Conservation (phyloP, 2,113 vertebrate genomes). For the Cyrtonyx montezumae region DNA sequence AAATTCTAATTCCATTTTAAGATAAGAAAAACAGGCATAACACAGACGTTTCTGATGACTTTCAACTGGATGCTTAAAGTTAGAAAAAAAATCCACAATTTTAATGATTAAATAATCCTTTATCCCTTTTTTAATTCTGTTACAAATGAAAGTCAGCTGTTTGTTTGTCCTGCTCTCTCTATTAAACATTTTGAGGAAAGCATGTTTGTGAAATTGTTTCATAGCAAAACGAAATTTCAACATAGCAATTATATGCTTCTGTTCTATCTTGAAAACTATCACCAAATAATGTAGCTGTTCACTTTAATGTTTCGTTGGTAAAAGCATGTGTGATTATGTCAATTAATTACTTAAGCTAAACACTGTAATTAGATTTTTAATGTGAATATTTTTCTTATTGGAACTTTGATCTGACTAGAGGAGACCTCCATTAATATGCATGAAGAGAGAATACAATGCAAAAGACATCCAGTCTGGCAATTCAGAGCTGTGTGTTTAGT, state of each 20-base stretch:
- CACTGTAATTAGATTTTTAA: slow-evolving; percentile 65
- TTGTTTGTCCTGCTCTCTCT: slow-evolving; percentile 30
- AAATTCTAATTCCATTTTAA: slow-evolving; percentile 56
- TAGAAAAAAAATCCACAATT: not conserved
- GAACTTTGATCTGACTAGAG: slow-evolving; percentile 52
- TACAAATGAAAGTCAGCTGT: slow-evolving; percentile 22
- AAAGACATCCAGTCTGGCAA: slow-evolving; percentile 53
- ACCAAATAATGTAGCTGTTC: slow-evolving; percentile 16
- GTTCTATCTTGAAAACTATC: slow-evolving; percentile 36
- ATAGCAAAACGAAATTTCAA: slow-evolving; percentile 16
- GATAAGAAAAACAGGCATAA: slow-evolving; percentile 47
- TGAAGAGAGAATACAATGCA: slow-evolving; percentile 39
- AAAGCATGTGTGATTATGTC: slow-evolving; percentile 46
- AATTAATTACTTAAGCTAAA: slow-evolving; percentile 64
- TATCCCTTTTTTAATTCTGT: slow-evolving; percentile 23
- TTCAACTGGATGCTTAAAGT: slow-evolving; percentile 23
- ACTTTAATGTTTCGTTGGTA: slow-evolving; percentile 54
- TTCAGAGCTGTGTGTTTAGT: slow-evolving; percentile 48
- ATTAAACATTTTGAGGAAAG: not conserved
- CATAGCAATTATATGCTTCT: slow-evolving; percentile 17
- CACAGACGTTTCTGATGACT: not conserved
- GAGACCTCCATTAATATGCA: slow-evolving; percentile 61
- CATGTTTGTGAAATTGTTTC: slow-evolving; percentile 16
- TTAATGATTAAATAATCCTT: slow-evolving; percentile 39
- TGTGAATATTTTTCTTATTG: slow-evolving; percentile 39